Conservation (phyloP, 2,888 invertebrate genomes). For the Dastarcus helophoroides region DNA sequence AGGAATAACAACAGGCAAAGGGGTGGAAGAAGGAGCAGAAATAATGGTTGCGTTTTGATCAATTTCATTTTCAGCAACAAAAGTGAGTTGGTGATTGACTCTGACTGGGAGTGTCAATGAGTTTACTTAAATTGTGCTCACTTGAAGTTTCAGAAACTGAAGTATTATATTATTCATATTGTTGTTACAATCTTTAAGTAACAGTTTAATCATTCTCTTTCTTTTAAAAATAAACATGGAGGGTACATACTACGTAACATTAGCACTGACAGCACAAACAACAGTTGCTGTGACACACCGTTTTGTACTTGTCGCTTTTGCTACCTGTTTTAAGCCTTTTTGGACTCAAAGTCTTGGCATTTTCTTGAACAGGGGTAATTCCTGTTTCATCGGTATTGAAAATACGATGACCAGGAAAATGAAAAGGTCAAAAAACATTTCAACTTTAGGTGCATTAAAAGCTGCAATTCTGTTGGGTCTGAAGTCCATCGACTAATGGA, state of each 20-base stretch:
- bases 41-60: no score
- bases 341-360: slow-evolving; percentile 20
- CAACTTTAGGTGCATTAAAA: slow-evolving; percentile 15
- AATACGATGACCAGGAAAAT: slow-evolving; percentile 2
- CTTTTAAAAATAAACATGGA: slow-evolving; percentile 30
- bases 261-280: slow-evolving; percentile 28
- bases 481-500: slow-evolving; percentile 14
- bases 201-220: slow-evolving; percentile 21
- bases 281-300: slow-evolving; percentile 24
- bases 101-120: no score
- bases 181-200: slow-evolving; percentile 6
- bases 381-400: slow-evolving; percentile 17
- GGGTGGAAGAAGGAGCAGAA: no score
- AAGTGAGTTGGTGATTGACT: no score
- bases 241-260: slow-evolving; percentile 24
- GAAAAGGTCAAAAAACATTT: slow-evolving; percentile 14
- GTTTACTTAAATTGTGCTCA: no score
- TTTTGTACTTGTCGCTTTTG: slow-evolving; percentile 25
- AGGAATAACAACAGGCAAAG: no score
- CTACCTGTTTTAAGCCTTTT: slow-evolving; percentile 27
- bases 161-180: no score
- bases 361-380: slow-evolving; percentile 18
- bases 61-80: no score
- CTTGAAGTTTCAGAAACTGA: no score
- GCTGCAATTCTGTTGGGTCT: slow-evolving; percentile 16